Evolutionary conservation across 2,888 invertebrate species (phyloP).

Genomic region (Chelonus formosanus): DNA sequence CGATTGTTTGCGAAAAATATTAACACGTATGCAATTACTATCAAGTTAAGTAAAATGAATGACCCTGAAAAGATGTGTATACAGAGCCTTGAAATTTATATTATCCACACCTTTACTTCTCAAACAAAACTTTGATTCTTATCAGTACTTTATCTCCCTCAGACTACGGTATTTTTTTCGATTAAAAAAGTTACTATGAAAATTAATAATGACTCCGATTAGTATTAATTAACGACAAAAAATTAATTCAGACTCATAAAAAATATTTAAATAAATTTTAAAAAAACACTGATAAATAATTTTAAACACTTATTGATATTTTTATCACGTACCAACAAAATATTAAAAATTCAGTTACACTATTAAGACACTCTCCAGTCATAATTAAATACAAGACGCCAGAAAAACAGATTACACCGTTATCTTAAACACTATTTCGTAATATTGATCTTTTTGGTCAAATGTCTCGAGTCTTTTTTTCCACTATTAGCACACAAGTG

Average conservation of each 20-base stretch:
- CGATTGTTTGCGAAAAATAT: too few relatives aligned
- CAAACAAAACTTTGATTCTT: too few relatives aligned
- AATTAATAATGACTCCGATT: too few relatives aligned
- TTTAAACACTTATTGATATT: not conserved
- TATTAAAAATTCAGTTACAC: not conserved
- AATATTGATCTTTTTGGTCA: not conserved
- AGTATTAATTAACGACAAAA: not conserved
- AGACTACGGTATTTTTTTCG: too few relatives aligned
- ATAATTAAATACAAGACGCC: not conserved
- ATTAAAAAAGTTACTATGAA: too few relatives aligned
- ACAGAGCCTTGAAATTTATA: too few relatives aligned
- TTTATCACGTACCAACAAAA: not conserved
- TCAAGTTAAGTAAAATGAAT: too few relatives aligned
- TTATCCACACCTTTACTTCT: too few relatives aligned
- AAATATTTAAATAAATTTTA: not conserved
- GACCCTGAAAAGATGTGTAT: too few relatives aligned
- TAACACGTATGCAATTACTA: too few relatives aligned
- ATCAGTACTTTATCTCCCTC: too few relatives aligned
- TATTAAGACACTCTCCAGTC: not conserved
- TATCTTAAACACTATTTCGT: constrained; percentile 15
- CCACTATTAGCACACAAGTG: constrained; percentile 5
- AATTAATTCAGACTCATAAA: not conserved
- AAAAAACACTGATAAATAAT: not conserved
- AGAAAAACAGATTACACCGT: not conserved
- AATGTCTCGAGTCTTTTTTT: too few relatives aligned